A percentile compares a stretch with the other conserved stretches of the same genome.
phyloP scores from a whole-genome alignment of 2,888 invertebrate species.

The Blastobasis lacticolella region DNA sequence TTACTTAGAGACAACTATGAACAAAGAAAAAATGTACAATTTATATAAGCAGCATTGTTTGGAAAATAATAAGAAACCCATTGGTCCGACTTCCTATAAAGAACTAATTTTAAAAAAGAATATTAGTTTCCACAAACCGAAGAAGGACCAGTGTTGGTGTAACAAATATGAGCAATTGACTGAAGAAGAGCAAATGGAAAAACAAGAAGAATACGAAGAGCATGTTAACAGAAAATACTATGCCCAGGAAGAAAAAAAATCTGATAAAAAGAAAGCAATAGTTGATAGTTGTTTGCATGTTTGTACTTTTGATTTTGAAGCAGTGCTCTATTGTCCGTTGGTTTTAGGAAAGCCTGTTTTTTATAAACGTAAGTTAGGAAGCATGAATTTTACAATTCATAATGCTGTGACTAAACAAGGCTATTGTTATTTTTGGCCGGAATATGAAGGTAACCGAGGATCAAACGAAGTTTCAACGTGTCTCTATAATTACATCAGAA shows the following conservation, averaged over 20 bases:
- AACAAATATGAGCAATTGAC: slow-evolving; percentile 12
- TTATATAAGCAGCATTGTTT: slow-evolving; percentile 10
- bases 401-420: slow-evolving; percentile 15
- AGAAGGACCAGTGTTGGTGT: slow-evolving; percentile 13
- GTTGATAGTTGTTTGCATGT: slow-evolving; percentile 9
- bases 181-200: slow-evolving; percentile 12
- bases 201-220: slow-evolving; percentile 13
- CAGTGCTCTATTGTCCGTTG: slow-evolving; percentile 13
- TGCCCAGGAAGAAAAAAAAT: slow-evolving; percentile 13
- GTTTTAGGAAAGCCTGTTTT: slow-evolving; percentile 14
- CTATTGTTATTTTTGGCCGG: slow-evolving; percentile 15
- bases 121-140: slow-evolving; percentile 10
- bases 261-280: slow-evolving; percentile 10
- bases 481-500: background rate
- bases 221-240: slow-evolving; percentile 8
- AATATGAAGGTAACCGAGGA: slow-evolving; percentile 13
- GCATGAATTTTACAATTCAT: slow-evolving; percentile 15
- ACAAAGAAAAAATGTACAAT: slow-evolving; percentile 15
- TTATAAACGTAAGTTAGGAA: slow-evolving; percentile 14
- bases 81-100: slow-evolving; percentile 10
- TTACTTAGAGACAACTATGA: slow-evolving; percentile 9
- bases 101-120: slow-evolving; percentile 10
- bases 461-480: slow-evolving; percentile 7
- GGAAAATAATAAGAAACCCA: slow-evolving; percentile 8
- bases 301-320: slow-evolving; percentile 16